These are phyloP conservation scores for Platichthys flesus DNA, from an alignment of 2,113 vertebrate genomes.

Conservation along the genomic window DNA sequence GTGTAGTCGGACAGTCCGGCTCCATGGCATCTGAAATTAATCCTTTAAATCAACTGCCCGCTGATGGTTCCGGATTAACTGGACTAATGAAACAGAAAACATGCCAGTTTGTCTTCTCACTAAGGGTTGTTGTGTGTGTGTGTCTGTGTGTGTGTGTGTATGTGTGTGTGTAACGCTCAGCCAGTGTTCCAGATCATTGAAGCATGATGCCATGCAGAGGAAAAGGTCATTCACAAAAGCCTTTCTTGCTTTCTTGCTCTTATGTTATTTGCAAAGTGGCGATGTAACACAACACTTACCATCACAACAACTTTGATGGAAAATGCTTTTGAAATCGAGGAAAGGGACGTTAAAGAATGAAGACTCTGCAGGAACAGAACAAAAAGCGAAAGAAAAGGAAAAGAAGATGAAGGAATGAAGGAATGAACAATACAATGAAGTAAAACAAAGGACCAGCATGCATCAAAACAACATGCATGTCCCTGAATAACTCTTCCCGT, in stretches of 20 bases:
- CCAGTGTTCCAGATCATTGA: constrained; percentile 58
- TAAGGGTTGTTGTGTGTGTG: constrained; percentile 61
- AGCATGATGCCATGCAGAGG: constrained; percentile 74
- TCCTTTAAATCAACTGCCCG: constrained; percentile 72
- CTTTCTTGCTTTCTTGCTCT: constrained; percentile 13
- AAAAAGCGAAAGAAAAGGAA: background rate
- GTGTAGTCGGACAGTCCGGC: constrained; percentile 17
- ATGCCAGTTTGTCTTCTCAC: constrained; percentile 59
- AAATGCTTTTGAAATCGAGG: constrained; percentile 82
- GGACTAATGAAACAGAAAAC: constrained; percentile 66
- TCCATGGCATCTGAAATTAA: constrained; percentile 70
- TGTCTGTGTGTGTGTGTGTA: constrained; percentile 9
- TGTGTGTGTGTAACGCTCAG: constrained; percentile 22
- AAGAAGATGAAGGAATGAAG: constrained; percentile 4
- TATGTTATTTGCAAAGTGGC: constrained; percentile 15
- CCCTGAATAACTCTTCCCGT: background rate
- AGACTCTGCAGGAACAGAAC: constrained; percentile 59
- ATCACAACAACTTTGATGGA: constrained; percentile 71
- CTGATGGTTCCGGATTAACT: constrained; percentile 62
- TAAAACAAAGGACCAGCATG: background rate
- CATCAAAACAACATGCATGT: background rate
- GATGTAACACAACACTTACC: constrained; percentile 72
- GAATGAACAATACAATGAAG: background rate
- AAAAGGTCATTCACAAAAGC: constrained; percentile 67
- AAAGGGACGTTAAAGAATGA: constrained; percentile 68